Percentiles rank a stretch among this genome's conserved stretches.
phyloP scores from a whole-genome alignment of 1,140 invertebrate genomes.

The Panulirus ornatus region DNA sequence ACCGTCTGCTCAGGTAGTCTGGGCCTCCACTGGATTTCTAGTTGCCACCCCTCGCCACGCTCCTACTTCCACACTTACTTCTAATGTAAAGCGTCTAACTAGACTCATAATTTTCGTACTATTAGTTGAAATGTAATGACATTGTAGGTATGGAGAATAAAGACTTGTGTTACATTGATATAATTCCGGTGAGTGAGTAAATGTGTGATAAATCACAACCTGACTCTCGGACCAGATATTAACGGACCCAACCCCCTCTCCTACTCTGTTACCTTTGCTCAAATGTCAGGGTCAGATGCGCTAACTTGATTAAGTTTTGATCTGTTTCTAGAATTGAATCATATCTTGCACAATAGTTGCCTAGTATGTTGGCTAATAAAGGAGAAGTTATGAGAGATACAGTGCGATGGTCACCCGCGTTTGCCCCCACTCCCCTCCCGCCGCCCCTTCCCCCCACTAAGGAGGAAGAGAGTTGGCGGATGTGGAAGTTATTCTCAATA shows the following conservation, averaged over 20 bases:
- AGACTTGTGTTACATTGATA: not conserved
- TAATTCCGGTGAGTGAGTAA: no score
- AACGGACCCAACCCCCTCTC: constrained; percentile 34
- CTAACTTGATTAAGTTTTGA: constrained; percentile 31
- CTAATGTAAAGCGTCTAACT: no score
- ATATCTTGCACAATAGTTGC: not conserved
- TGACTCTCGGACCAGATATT: constrained; percentile 9
- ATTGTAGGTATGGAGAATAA: no score
- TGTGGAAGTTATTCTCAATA: constrained; percentile 35
- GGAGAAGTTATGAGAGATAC: constrained; percentile 31
- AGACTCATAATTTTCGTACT: no score
- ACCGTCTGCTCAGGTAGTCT: constrained; percentile 23
- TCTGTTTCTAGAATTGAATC: constrained; percentile 15
- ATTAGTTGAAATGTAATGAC: no score
- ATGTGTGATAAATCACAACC: constrained; percentile 9
- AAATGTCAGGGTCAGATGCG: constrained; percentile 25
- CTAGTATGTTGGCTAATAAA: constrained; percentile 30
- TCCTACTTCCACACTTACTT: not conserved
- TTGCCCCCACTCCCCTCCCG: not conserved
- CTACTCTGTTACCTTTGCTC: constrained; percentile 39
- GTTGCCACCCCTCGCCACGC: constrained; percentile 24
- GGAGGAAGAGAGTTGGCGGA: constrained; percentile 58
- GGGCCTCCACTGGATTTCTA: constrained; percentile 17
- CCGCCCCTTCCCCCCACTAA: not conserved
- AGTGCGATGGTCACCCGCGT: constrained; percentile 38